Conservation (phyloP, 2,113 vertebrate genomes). For the Mormyrus iriodes region DNA sequence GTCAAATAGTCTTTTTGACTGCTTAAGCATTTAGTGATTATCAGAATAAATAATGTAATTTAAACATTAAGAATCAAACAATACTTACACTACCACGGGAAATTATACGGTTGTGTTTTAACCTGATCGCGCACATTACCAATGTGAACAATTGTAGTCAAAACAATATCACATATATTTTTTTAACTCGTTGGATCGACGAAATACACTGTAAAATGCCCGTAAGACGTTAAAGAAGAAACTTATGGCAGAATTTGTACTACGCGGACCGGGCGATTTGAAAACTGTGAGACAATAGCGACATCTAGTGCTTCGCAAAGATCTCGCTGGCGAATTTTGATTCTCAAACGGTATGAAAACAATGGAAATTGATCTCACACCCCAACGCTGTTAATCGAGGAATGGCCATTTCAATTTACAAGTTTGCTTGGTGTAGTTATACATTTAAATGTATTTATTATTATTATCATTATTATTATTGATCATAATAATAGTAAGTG, state of each 20-base stretch:
- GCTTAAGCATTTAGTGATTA: neutral
- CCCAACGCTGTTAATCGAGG: neutral
- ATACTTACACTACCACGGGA: neutral
- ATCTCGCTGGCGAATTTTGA: neutral
- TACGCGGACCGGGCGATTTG: neutral
- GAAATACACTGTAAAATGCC: neutral
- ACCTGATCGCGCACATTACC: neutral
- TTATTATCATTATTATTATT: too few species aligned
- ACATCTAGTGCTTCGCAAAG: slow-evolving; percentile 31
- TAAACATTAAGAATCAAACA: neutral
- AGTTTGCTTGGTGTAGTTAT: neutral
- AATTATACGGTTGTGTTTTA: neutral
- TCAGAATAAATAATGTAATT: neutral
- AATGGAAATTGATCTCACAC: neutral
- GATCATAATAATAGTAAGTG: neutral
- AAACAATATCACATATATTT: neutral
- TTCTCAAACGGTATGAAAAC: neutral
- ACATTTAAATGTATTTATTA: neutral
- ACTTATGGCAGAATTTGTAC: neutral
- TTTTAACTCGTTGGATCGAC: neutral
- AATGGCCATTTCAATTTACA: neutral
- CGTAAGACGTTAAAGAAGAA: neutral
- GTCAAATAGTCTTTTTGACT: neutral
- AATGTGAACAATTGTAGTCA: neutral
- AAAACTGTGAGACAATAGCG: slow-evolving; percentile 26